Evolutionary conservation across 2,888 invertebrate species (phyloP).

Genomic region (Heteropelma amictum): DNA sequence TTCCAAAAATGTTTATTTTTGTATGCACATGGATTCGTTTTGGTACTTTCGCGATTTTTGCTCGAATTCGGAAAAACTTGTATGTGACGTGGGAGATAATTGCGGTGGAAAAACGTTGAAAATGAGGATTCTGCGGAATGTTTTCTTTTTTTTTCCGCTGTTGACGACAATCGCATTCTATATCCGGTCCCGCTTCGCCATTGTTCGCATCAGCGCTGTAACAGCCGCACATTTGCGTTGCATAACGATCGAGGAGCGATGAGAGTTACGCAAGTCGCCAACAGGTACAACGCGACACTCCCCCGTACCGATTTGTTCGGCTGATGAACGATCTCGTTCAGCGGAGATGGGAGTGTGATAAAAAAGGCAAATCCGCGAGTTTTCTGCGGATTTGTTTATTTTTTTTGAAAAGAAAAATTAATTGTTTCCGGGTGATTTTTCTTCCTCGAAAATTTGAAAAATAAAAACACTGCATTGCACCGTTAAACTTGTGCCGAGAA

Average conservation of each 20-base stretch:
- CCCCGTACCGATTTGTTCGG: conserved; percentile 26
- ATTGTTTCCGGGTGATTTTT: no score
- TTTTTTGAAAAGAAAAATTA: no score
- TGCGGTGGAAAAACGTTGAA: conserved; percentile 5
- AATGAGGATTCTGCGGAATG: conserved; percentile 15
- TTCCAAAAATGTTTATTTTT: neutral
- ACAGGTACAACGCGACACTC: conserved; percentile 50
- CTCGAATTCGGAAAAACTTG: neutral
- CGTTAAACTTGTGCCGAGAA: no score
- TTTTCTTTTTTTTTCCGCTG: neutral
- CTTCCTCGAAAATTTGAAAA: no score
- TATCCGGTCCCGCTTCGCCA: conserved; percentile 23
- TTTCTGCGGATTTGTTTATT: no score
- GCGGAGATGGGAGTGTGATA: neutral
- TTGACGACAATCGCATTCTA: conserved; percentile 5
- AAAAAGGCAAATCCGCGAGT: no score
- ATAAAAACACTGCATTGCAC: no score
- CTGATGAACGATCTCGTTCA: conserved; percentile 14
- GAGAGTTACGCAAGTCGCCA: conserved; percentile 47
- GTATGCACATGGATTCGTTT: no score
- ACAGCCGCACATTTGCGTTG: conserved; percentile 46
- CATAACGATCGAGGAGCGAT: conserved; percentile 29
- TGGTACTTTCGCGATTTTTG: no score
- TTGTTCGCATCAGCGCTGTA: conserved; percentile 38
- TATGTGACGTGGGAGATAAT: neutral